Evolutionary conservation across 1,140 invertebrate genomes (phyloP).

Genomic region (Yoshiicerus persimilis): DNA sequence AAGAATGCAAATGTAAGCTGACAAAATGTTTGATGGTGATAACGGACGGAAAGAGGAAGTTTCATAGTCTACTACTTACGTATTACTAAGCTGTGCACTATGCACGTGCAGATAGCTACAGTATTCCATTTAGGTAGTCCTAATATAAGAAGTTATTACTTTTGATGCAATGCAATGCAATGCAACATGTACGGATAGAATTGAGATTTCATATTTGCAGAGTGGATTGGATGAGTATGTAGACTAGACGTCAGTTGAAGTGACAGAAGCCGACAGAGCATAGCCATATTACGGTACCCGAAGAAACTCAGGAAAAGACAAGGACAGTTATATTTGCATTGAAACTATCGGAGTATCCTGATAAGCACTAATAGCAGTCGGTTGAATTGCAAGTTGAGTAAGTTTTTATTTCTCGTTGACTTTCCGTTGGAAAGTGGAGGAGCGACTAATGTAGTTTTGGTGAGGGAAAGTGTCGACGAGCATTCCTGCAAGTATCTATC

Average conservation of each 20-base stretch:
- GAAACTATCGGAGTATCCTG: not conserved
- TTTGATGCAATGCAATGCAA: not conserved
- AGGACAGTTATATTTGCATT: not conserved
- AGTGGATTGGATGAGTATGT: not conserved
- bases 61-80: not conserved
- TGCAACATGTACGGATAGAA: not conserved
- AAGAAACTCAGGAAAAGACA: not conserved
- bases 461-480: not conserved
- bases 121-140: no score
- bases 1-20: constrained; percentile 9
- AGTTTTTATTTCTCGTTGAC: not conserved
- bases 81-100: no score
- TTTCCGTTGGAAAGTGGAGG: not conserved
- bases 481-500: not conserved
- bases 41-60: not conserved
- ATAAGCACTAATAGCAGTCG: not conserved
- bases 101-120: no score
- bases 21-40: constrained; percentile 20
- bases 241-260: not conserved
- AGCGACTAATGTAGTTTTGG: not conserved
- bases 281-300: no score
- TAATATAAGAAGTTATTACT: no score
- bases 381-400: not conserved
- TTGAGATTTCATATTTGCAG: not conserved
- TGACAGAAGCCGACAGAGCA: not conserved